phyloP scores from a whole-genome alignment of 1,140 invertebrate species.

The Papilio glaucus region DNA sequence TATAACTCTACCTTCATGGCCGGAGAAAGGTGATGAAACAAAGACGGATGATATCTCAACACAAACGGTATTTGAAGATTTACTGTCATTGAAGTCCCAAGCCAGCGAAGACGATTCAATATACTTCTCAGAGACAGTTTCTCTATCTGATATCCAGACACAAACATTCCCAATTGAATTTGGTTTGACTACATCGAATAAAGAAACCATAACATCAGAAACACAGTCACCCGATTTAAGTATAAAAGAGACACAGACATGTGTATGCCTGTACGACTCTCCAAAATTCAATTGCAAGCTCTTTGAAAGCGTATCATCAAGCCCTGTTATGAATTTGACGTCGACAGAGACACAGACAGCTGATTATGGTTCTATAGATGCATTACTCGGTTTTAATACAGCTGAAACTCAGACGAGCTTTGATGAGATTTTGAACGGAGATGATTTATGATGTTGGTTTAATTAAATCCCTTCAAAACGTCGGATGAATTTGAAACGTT shows the following conservation, averaged over 20 bases:
- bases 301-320: conserved; percentile 58
- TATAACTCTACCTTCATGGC: conserved; percentile 56
- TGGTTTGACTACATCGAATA: conserved; percentile 62
- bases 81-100: conserved; percentile 63
- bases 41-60: conserved; percentile 72
- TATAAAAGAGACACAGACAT: conserved; percentile 76
- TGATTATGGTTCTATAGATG: conserved; percentile 50
- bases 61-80: conserved; percentile 71
- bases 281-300: conserved; percentile 48
- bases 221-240: conserved; percentile 68
- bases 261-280: conserved; percentile 64
- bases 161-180: conserved; percentile 71
- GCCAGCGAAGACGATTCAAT: conserved; percentile 68
- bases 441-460: conserved; percentile 54
- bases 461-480: no score
- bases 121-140: conserved; percentile 67
- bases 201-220: conserved; percentile 62
- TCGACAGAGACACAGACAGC: conserved; percentile 71
- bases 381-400: conserved; percentile 55
- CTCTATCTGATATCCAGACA: conserved; percentile 73
- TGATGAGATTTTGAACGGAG: conserved; percentile 49
- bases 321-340: conserved; percentile 54
- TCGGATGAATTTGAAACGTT: no score
- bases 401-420: conserved; percentile 70
- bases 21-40: conserved; percentile 46